Base-by-base conservation (phyloP, 2,888 invertebrate species). In the Mellilla xanthometata region DNA sequence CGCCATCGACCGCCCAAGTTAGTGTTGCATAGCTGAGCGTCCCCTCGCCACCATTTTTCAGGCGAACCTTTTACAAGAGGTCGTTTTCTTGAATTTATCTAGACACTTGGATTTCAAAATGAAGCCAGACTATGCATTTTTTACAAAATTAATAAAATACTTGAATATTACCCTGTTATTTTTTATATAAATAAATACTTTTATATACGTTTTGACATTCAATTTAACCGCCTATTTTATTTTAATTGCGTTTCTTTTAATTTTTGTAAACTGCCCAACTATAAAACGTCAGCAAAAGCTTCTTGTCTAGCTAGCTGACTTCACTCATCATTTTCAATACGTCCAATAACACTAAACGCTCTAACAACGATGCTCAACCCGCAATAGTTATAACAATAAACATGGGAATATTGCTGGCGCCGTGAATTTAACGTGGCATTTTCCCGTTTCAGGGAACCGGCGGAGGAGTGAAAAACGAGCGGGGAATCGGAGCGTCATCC, bases 381-480 rank as follows among this genome's bases (percentile, higher is more conserved):
- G 36, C 54, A 50, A 53, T 52, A 54, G 43, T 52, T 48, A 52
- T 55, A 59, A 55, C 50, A 51, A 57, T 55, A 55, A 52, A 55
- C 51, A 52, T 41, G 36, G 39, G 19, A 50, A 52, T 52, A 52
- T 53, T 35, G 44, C 41, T 45, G 24, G 44, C 46, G 36, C 42
- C 39, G 49, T 45, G 43, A 56, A 61, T 62, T 60, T 56, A 55
- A 54, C 45, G 54, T 47, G 57, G 47, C 52, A 54, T 53, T 58
- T 61, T 58, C 58, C 50, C 52, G 49, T 60, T 57, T 47, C 39
- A 47, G 45, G 40, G 42, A 35, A 53, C 58, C 49, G 46, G 23
- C 35, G 40, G 54, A 47, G 54, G 48, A 53, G 58, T 61, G 64
- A 65, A 66, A 65, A 64, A 67, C 52, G 60, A 61, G 55, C 54